A percentile compares a stretch with the other conserved stretches of the same genome.
Conservation (phyloP, 1,140 invertebrate genomes). For the Dysdera silvatica region DNA sequence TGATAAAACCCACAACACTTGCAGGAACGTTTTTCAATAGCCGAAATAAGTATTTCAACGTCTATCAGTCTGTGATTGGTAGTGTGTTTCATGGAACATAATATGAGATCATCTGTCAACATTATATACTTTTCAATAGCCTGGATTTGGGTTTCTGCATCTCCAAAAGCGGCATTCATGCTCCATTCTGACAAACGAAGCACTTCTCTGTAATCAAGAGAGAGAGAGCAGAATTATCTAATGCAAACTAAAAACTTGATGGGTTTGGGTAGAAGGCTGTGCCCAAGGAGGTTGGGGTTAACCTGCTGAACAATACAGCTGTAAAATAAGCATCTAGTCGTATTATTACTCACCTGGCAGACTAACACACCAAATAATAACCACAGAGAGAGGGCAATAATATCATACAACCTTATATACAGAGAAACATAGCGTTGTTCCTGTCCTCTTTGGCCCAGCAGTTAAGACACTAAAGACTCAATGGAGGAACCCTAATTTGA, state of each 20-base stretch:
- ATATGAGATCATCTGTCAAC: constrained; percentile 8
- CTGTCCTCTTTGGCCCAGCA: no score
- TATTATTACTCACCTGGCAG: no score
- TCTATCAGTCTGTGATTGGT: not conserved
- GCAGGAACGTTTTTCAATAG: constrained; percentile 10
- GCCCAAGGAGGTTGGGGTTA: no score
- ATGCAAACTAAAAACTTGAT: not conserved
- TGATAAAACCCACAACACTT: constrained; percentile 13
- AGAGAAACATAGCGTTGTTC: no score
- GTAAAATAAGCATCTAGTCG: no score
- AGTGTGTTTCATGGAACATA: not conserved
- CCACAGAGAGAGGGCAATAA: no score
- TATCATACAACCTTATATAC: no score
- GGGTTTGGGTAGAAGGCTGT: no score
- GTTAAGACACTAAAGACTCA: no score
- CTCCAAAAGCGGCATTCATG: constrained; percentile 7
- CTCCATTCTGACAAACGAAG: constrained; percentile 17
- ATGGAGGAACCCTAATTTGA: no score
- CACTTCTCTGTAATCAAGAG: constrained; percentile 6
- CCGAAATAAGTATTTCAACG: not conserved
- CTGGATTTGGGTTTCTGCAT: not conserved
- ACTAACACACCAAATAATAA: no score
- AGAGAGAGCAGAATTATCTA: not conserved
- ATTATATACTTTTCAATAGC: constrained; percentile 1
- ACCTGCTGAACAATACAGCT: no score